phyloP scores from a whole-genome alignment of 2,888 invertebrate species.

The Cataglyphis altisquamis region DNA sequence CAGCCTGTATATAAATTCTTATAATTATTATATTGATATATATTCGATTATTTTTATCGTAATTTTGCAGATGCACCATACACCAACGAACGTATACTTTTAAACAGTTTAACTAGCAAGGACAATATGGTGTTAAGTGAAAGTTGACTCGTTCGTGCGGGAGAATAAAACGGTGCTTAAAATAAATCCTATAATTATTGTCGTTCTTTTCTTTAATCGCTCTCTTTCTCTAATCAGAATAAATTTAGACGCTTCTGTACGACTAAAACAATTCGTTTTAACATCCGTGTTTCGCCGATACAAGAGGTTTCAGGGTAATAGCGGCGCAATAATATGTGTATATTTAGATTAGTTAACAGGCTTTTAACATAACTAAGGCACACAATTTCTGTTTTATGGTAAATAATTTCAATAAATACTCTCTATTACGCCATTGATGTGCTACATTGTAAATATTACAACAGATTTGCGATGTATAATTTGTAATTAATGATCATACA shows the following conservation, averaged over 20 bases:
- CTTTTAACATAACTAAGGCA: constrained; percentile 20
- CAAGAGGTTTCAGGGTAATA: constrained; percentile 16
- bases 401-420: constrained; percentile 79
- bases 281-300: not conserved
- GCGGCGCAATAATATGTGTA: not conserved
- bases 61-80: constrained; percentile 78
- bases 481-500: constrained; percentile 70
- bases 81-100: constrained; percentile 81
- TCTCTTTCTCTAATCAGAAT: not conserved
- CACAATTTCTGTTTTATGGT: constrained; percentile 47
- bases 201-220: not conserved
- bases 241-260: not conserved
- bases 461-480: constrained; percentile 75
- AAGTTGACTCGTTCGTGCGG: not conserved
- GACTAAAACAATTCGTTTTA: not conserved
- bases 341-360: constrained; percentile 17
- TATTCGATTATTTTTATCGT: constrained; percentile 11
- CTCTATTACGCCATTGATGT: constrained; percentile 79
- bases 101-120: constrained; percentile 76
- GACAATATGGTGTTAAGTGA: constrained; percentile 77
- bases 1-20: not conserved
- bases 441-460: constrained; percentile 79
- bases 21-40: not conserved
- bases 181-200: not conserved
- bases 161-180: not conserved